A percentile compares a stretch with the other conserved stretches of the same genome.
phyloP scores from a whole-genome alignment of 1,140 invertebrate genomes.

The Cecropterus lyciades region DNA sequence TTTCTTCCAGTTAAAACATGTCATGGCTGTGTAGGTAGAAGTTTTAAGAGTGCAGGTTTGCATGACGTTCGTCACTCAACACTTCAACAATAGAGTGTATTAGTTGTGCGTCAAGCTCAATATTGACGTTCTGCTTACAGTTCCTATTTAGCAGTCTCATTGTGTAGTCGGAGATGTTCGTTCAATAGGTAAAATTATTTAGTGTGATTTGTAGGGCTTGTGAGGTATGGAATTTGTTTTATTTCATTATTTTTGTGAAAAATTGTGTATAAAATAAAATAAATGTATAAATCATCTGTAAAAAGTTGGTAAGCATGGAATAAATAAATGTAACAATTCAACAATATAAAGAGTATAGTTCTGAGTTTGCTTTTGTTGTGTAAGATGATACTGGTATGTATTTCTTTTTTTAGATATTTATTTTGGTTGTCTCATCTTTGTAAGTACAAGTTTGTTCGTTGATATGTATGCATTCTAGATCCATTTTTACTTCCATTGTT shows the following conservation, averaged over 20 bases:
- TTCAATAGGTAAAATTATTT: slow-evolving; percentile 17
- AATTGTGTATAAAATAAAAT: too few species aligned
- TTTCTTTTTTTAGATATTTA: too few species aligned
- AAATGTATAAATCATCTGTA: too few species aligned
- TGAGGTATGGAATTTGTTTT: background rate
- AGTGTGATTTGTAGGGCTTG: background rate
- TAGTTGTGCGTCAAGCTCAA: slow-evolving; percentile 45
- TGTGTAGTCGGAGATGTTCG: slow-evolving; percentile 34
- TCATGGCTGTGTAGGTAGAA: slow-evolving; percentile 55
- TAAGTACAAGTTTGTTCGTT: too few species aligned
- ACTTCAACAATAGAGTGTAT: slow-evolving; percentile 44
- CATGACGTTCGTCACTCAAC: slow-evolving; percentile 52
- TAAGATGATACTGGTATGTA: too few species aligned
- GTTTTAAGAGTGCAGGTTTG: slow-evolving; percentile 43
- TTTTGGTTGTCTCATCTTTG: too few species aligned
- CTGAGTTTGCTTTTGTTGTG: too few species aligned
- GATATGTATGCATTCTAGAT: too few species aligned
- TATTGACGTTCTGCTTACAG: slow-evolving; percentile 44
- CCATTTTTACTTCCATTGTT: too few species aligned
- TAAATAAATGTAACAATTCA: too few species aligned
- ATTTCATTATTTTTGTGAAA: background rate
- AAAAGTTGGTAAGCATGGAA: background rate
- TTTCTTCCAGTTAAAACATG: slow-evolving; percentile 48
- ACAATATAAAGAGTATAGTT: too few species aligned
- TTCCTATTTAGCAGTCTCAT: slow-evolving; percentile 49